phyloP scores from a whole-genome alignment of 2,888 invertebrate genomes.

The Pimpla rufipes region DNA sequence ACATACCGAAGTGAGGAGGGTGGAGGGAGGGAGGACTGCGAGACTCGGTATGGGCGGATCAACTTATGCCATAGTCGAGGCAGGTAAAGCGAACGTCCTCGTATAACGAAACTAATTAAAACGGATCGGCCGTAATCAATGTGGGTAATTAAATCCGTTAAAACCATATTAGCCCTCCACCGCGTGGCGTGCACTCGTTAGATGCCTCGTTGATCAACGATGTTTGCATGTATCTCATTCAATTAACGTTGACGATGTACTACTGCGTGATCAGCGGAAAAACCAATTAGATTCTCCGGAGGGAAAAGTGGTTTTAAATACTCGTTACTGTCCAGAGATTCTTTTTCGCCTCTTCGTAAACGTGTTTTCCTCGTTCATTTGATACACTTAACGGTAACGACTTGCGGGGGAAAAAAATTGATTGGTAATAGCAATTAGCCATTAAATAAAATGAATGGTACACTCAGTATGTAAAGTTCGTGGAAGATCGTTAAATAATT shows the following conservation, averaged over 20 bases:
- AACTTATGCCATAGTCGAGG: slow-evolving; percentile 45
- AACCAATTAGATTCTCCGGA: slow-evolving; percentile 6
- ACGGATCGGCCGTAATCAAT: slow-evolving; percentile 59
- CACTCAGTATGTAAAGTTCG: neutral
- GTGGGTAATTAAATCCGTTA: slow-evolving; percentile 63
- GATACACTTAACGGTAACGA: neutral
- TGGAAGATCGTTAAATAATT: neutral
- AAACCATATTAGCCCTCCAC: slow-evolving; percentile 47
- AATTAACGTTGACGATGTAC: slow-evolving; percentile 35
- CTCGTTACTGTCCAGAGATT: neutral
- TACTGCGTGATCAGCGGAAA: slow-evolving; percentile 24
- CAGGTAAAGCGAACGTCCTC: slow-evolving; percentile 38
- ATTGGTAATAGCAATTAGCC: slow-evolving; percentile 6
- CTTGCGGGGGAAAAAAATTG: neutral
- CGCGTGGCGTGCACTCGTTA: slow-evolving; percentile 26
- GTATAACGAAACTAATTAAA: slow-evolving; percentile 56
- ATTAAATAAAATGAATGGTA: neutral
- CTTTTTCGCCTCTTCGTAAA: neutral
- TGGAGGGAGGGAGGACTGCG: too few relatives aligned
- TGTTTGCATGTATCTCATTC: slow-evolving; percentile 45
- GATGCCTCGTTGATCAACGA: slow-evolving; percentile 46
- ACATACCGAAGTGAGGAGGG: neutral
- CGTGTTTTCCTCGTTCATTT: slow-evolving; percentile 3
- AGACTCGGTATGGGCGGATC: neutral
- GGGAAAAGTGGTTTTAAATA: slow-evolving; percentile 6